These are phyloP conservation scores for Tromatobia lineatoria DNA, from an alignment of 2,888 invertebrate genomes.

Conservation along the genomic window DNA sequence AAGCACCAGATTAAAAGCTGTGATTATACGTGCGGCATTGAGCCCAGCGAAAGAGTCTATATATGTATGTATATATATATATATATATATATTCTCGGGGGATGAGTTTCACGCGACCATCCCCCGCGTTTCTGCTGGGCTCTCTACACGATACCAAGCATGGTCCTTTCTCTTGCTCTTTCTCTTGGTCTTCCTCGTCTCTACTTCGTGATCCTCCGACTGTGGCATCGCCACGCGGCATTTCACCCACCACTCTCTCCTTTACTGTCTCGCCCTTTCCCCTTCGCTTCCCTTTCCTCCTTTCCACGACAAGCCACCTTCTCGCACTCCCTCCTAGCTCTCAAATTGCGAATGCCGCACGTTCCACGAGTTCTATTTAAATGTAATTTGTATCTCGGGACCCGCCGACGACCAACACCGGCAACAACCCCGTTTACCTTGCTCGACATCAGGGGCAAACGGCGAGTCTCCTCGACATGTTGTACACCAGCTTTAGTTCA, in stretches of 20 bases:
- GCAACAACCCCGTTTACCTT: conserved; percentile 57
- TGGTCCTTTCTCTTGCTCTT: conserved; percentile 44
- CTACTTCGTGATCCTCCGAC: conserved; percentile 32
- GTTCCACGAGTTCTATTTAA: conserved; percentile 84
- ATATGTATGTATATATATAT: neutral
- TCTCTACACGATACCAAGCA: conserved; percentile 55
- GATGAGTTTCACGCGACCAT: conserved; percentile 46
- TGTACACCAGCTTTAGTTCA: conserved; percentile 18
- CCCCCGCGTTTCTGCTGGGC: conserved; percentile 55
- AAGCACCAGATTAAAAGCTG: conserved; percentile 81
- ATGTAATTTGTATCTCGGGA: conserved; percentile 84
- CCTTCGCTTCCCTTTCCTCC: conserved; percentile 61
- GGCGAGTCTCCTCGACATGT: conserved; percentile 17
- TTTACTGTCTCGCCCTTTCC: conserved; percentile 56
- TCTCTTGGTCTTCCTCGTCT: conserved; percentile 56
- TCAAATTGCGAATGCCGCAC: conserved; percentile 84
- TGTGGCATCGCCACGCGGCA: conserved; percentile 64
- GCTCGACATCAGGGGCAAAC: conserved; percentile 42
- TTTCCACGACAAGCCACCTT: conserved; percentile 35
- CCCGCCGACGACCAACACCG: conserved; percentile 51
- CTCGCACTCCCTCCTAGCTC: conserved; percentile 68
- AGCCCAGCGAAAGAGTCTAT: conserved; percentile 56
- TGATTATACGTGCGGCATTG: conserved; percentile 79
- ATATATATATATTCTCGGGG: conserved; percentile 2
- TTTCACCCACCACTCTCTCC: conserved; percentile 58